A percentile compares a stretch with the other conserved stretches of the same genome.
These are phyloP conservation scores for Tipula lateralis DNA, from an alignment of 2,888 invertebrate species.

Conservation along the genomic window DNA sequence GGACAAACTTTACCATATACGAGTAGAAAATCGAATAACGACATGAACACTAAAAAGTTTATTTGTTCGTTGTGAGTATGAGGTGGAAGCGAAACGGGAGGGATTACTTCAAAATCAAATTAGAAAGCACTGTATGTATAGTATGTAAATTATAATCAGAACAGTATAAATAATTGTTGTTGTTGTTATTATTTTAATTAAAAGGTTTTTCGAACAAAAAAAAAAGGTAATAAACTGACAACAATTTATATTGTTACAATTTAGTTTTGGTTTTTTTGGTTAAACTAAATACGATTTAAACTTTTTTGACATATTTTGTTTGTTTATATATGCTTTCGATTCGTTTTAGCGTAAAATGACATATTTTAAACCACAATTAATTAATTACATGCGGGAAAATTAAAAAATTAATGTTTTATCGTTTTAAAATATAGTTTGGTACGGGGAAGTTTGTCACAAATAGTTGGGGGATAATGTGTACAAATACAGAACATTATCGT, in stretches of 20 bases:
- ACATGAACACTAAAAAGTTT: background rate
- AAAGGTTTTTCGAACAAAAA: slow-evolving; percentile 24
- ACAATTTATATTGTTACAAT: background rate
- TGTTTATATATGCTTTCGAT: background rate
- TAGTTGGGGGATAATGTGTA: background rate
- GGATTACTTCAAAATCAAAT: background rate
- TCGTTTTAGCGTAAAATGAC: slow-evolving; percentile 11
- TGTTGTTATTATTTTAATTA: slow-evolving; percentile 12
- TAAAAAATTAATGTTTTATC: background rate
- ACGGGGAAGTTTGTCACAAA: background rate
- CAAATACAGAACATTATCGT: too few relatives aligned
- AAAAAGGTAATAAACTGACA: background rate
- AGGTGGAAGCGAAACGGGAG: background rate
- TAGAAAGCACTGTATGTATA: background rate
- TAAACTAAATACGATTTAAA: background rate
- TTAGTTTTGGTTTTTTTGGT: background rate
- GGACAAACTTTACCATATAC: background rate
- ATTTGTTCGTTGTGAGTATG: background rate
- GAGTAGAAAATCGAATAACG: background rate
- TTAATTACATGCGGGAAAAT: background rate
- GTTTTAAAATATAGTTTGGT: background rate
- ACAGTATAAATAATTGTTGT: background rate
- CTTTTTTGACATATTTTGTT: background rate
- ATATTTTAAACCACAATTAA: background rate
- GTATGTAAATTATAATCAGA: background rate